phyloP scores from a whole-genome alignment of 2,797 vertebrate species.

The Odontamblyopus lacepedii region DNA sequence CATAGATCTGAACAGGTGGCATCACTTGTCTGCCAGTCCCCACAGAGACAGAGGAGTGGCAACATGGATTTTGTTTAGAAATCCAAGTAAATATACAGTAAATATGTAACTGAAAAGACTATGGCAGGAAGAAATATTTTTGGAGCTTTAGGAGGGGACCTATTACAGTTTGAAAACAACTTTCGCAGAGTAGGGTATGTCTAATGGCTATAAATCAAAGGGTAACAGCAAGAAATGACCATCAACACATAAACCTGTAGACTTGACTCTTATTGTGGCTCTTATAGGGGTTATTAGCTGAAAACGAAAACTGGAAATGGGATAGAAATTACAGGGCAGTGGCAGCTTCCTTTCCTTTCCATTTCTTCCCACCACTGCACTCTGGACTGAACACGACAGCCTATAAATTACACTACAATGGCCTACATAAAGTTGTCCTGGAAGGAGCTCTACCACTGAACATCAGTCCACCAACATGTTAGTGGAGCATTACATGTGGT shows the following conservation, averaged over 20 bases:
- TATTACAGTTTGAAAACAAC: not conserved
- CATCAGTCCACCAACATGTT: conserved; percentile 14
- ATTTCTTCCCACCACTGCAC: conserved; percentile 11
- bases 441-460: conserved; percentile 10
- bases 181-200: not conserved
- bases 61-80: not conserved
- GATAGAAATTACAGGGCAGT: conserved; percentile 39
- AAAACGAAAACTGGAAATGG: conserved; percentile 20
- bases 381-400: conserved; percentile 20
- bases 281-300: conserved; percentile 22
- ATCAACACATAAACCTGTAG: conserved; percentile 53
- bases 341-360: conserved; percentile 44
- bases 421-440: conserved; percentile 15
- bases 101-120: not conserved
- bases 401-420: conserved; percentile 38
- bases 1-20: not conserved
- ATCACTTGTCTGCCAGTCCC: too few species aligned
- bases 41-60: not conserved
- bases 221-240: conserved; percentile 48
- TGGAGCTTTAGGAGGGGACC: not conserved
- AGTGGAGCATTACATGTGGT: conserved; percentile 6
- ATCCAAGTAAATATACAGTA: not conserved
- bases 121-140: not conserved
- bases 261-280: not conserved
- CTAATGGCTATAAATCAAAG: conserved; percentile 52